Evolutionary conservation across 2,113 vertebrate genomes (phyloP).

Genomic region (Reinhardtius hippoglossoides): DNA sequence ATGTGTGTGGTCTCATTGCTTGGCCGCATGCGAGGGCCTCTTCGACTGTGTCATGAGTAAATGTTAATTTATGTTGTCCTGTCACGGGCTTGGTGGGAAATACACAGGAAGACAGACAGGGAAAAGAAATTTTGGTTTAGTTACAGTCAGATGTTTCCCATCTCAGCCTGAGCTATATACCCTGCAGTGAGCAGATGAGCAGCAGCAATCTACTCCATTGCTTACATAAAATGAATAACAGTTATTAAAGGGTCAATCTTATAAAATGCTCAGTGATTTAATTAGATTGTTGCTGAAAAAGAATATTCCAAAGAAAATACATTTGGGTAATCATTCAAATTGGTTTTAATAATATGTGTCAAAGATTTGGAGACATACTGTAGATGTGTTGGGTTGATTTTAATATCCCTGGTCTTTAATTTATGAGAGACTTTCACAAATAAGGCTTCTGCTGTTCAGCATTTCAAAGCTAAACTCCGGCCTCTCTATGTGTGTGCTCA

Average conservation of each 20-base stretch:
- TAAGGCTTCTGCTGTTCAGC: constrained; percentile 14
- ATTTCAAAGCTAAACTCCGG: constrained; percentile 22
- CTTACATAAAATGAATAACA: constrained; percentile 23
- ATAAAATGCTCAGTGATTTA: constrained; percentile 20
- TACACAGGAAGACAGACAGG: constrained; percentile 1
- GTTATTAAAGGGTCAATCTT: constrained; percentile 4
- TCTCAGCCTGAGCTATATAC: constrained; percentile 12
- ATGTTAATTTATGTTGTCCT: constrained; percentile 42
- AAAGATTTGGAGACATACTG: not conserved
- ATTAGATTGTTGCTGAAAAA: constrained; percentile 8
- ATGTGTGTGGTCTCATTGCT: constrained; percentile 46
- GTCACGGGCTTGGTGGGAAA: constrained; percentile 22
- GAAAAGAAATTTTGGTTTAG: constrained; percentile 18
- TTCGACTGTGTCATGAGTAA: constrained; percentile 31
- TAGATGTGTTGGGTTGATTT: constrained; percentile 8
- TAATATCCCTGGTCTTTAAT: constrained; percentile 2
- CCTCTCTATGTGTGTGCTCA: constrained; percentile 20
- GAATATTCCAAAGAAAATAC: constrained; percentile 8
- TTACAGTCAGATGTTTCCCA: constrained; percentile 55
- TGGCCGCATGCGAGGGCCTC: constrained; percentile 27
- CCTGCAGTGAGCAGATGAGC: constrained; percentile 33
- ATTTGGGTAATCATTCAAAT: not conserved
- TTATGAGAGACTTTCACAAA: constrained; percentile 13
- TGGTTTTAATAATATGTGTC: not conserved
- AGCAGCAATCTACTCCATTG: constrained; percentile 19